phyloP scores from a whole-genome alignment of 2,113 vertebrate species.

The Zosterops pallidus region DNA sequence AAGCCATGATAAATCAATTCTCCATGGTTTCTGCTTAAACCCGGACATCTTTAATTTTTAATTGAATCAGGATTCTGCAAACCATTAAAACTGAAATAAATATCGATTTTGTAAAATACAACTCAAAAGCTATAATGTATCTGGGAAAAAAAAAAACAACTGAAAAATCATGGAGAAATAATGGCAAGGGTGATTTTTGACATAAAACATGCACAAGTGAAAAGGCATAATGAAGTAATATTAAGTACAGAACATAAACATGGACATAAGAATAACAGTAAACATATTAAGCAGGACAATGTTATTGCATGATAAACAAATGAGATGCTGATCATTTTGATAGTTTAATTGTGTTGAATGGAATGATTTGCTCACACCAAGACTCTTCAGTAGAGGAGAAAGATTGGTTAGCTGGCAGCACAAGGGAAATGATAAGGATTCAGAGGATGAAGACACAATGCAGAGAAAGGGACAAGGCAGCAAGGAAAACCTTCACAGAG shows the following conservation, averaged over 20 bases:
- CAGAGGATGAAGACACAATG: not conserved
- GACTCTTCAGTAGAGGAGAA: not conserved
- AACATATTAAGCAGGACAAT: not conserved
- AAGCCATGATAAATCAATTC: constrained; percentile 17
- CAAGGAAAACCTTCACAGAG: not conserved
- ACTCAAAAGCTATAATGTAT: not conserved
- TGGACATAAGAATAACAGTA: not conserved
- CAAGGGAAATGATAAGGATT: not conserved
- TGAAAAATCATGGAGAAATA: not conserved
- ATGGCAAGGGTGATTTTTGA: not conserved
- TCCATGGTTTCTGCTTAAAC: constrained; percentile 4
- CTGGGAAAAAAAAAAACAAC: not conserved
- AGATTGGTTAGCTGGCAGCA: not conserved
- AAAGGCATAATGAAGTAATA: not conserved
- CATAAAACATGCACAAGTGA: not conserved
- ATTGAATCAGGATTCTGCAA: not conserved
- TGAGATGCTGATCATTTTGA: not conserved
- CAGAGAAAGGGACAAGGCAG: not conserved
- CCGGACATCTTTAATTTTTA: not conserved
- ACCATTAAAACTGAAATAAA: not conserved
- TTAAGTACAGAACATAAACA: not conserved
- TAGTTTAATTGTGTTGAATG: not conserved
- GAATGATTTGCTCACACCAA: not conserved
- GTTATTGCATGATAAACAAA: not conserved
- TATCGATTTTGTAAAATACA: not conserved